These are phyloP conservation scores for Lumbricus terrestris DNA, from an alignment of 2,888 invertebrate genomes.

Conservation along the genomic window DNA sequence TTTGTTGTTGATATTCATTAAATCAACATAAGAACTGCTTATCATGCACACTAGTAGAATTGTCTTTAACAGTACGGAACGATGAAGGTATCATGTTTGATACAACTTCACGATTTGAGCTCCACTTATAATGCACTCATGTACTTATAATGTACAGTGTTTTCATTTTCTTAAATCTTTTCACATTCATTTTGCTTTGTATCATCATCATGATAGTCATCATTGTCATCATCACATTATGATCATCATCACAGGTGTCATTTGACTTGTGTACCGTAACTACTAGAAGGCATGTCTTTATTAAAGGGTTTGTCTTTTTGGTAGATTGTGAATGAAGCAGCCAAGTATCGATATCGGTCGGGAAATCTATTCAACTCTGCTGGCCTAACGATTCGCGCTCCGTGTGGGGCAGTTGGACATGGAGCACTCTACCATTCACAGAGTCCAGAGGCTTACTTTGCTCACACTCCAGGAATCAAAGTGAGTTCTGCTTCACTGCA, in stretches of 20 bases:
- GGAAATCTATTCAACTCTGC: constrained; percentile 88
- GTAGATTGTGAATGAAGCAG: constrained; percentile 73
- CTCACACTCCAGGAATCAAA: constrained; percentile 90
- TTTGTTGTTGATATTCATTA: not conserved
- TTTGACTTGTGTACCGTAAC: too few relatives aligned
- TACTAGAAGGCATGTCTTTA: too few relatives aligned
- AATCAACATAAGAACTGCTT: not conserved
- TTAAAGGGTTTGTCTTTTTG: too few relatives aligned
- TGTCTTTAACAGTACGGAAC: not conserved
- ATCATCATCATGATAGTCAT: too few relatives aligned
- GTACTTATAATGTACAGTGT: too few relatives aligned
- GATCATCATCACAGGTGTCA: too few relatives aligned
- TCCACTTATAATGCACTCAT: too few relatives aligned
- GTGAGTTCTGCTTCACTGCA: constrained; percentile 58
- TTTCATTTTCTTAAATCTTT: too few relatives aligned
- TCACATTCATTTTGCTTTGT: too few relatives aligned
- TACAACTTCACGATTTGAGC: too few relatives aligned
- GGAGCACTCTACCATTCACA: constrained; percentile 98
- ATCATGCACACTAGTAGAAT: not conserved
- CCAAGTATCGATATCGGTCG: constrained; percentile 89
- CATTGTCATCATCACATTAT: too few relatives aligned
- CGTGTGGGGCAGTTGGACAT: constrained; percentile 97
- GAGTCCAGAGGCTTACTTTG: constrained; percentile 94
- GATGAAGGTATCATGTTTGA: too few relatives aligned
- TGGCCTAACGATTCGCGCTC: constrained; percentile 83